phyloP scores from a whole-genome alignment of 2,888 invertebrate genomes.

The Tillus elongatus region DNA sequence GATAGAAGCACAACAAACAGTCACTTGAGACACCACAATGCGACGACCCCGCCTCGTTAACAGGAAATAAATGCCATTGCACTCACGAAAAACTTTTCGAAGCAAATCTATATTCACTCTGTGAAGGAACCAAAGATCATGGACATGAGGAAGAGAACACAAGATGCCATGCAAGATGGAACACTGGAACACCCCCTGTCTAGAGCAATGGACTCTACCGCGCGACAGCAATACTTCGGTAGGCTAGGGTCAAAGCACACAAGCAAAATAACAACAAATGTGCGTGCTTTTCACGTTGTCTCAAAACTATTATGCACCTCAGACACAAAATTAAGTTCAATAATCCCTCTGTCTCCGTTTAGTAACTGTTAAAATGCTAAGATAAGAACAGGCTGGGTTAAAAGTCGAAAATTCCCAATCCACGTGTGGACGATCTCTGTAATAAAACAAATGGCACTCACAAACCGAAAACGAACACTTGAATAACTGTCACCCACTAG shows the following conservation, averaged over 20 bases:
- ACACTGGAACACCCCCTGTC: conserved; percentile 36
- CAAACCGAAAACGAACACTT: neutral
- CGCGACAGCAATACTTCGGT: conserved; percentile 41
- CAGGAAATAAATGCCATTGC: too few species aligned
- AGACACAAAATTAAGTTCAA: neutral
- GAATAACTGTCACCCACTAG: too few species aligned
- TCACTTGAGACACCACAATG: conserved; percentile 26
- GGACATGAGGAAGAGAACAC: neutral
- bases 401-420: neutral
- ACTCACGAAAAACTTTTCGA: too few species aligned
- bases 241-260: conserved; percentile 52
- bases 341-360: neutral
- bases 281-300: conserved; percentile 47
- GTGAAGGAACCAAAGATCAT: neutral
- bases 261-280: conserved; percentile 66
- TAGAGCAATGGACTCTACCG: conserved; percentile 44
- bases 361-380: too few species aligned
- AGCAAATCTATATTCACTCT: too few species aligned
- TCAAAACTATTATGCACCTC: conserved; percentile 5
- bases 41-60: too few species aligned
- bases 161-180: conserved; percentile 1
- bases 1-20: conserved; percentile 37
- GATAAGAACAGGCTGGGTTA: too few species aligned
- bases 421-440: conserved; percentile 2
- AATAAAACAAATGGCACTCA: conserved; percentile 2